Conservation (phyloP, 2,797 vertebrate genomes). For the Sphaeramia orbicularis region DNA sequence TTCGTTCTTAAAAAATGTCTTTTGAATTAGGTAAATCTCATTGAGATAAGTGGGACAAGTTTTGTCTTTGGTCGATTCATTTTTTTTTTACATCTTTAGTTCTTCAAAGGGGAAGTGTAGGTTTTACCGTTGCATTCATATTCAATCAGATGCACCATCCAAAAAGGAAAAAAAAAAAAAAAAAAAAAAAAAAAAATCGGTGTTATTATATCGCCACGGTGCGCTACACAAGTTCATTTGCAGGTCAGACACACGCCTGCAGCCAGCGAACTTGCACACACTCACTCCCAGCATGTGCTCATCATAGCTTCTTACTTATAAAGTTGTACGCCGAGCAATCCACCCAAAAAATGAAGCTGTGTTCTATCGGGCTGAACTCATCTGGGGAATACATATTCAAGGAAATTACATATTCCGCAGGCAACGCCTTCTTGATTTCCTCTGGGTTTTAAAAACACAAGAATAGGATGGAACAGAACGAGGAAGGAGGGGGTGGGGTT, state of each 20-base stretch:
- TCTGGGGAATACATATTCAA: constrained; percentile 65
- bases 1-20: too few relatives aligned
- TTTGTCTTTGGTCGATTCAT: too few relatives aligned
- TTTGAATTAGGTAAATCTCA: too few relatives aligned
- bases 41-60: too few relatives aligned
- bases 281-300: constrained; percentile 44
- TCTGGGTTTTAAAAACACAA: constrained; percentile 59
- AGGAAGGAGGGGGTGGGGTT: constrained; percentile 29
- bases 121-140: constrained; percentile 8
- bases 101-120: constrained; percentile 16
- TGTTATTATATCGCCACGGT: constrained; percentile 14
- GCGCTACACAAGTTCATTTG: constrained; percentile 47
- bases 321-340: constrained; percentile 31
- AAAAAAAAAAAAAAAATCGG: background rate
- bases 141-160: constrained; percentile 15
- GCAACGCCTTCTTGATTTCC: constrained; percentile 70
- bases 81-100: background rate
- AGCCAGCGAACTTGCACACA: constrained; percentile 46
- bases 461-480: constrained; percentile 36
- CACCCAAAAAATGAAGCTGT: constrained; percentile 37
- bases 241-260: constrained; percentile 57
- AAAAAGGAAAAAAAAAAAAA: too few relatives aligned
- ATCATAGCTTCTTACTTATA: constrained; percentile 45
- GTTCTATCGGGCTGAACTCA: constrained; percentile 33
- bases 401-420: constrained; percentile 67